Conservation (phyloP, 2,113 vertebrate species). For the Ramphastos sulfuratus region DNA sequence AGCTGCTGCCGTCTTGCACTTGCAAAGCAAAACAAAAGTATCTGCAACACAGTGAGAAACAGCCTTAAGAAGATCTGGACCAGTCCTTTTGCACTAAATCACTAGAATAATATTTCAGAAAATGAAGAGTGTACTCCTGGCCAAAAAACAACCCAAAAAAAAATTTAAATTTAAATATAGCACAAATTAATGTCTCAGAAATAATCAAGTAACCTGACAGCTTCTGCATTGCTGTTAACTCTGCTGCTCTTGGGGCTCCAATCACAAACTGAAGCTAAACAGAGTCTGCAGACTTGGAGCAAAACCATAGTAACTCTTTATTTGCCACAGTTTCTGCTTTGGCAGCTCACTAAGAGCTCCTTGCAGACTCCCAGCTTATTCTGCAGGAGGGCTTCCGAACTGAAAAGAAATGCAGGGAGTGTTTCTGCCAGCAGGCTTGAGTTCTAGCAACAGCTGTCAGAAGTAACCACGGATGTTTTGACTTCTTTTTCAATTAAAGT, state of each 20-base stretch:
- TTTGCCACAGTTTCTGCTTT: neutral
- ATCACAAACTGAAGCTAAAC: neutral
- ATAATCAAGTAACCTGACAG: neutral
- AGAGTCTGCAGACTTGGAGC: neutral
- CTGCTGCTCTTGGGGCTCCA: neutral
- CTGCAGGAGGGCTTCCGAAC: neutral
- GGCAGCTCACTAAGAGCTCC: neutral
- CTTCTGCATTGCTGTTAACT: too few species aligned
- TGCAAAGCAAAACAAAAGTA: neutral
- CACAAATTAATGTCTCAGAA: neutral
- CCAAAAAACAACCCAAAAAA: neutral
- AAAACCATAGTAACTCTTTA: neutral
- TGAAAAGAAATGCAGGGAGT: neutral
- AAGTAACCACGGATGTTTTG: neutral
- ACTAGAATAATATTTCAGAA: neutral
- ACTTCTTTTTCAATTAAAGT: conserved; percentile 36
- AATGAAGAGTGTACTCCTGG: neutral
- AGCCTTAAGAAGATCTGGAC: neutral
- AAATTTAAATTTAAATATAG: neutral
- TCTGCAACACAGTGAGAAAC: neutral
- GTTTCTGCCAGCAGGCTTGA: neutral
- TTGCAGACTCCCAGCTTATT: neutral
- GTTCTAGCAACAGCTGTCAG: conserved; percentile 17
- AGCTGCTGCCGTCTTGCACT: neutral
- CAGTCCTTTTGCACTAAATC: neutral